Conservation (phyloP, 2,113 vertebrate genomes). For the Trachemys scripta region DNA sequence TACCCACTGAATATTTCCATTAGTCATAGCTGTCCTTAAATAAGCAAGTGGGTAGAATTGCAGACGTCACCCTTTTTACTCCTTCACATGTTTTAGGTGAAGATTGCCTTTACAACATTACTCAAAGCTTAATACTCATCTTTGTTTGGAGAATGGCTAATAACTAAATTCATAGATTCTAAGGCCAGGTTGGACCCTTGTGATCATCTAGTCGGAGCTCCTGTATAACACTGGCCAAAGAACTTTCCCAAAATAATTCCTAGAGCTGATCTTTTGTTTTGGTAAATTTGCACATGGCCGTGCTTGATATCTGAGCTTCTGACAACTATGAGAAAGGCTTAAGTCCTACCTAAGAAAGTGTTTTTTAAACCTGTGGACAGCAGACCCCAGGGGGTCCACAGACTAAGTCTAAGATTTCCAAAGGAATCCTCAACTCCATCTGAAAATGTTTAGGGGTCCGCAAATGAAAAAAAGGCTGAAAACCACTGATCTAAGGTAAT, state of each 20-base stretch:
- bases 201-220: background rate
- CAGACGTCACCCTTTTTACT: background rate
- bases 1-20: conserved; percentile 7
- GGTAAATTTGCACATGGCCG: background rate
- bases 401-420: background rate
- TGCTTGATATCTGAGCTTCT: background rate
- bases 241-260: background rate
- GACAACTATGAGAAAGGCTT: background rate
- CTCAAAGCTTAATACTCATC: background rate
- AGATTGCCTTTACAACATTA: background rate
- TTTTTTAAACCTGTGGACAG: background rate
- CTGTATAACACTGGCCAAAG: background rate
- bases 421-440: background rate
- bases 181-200: no score
- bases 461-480: background rate
- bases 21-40: conserved; percentile 32
- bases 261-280: background rate
- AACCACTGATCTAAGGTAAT: background rate
- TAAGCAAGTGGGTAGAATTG: background rate
- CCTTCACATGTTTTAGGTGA: background rate
- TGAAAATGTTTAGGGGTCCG: background rate
- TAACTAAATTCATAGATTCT: background rate
- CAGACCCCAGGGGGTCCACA: background rate
- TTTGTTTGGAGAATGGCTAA: background rate
- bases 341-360: background rate